These are phyloP conservation scores for Oxyteleia sp. DNA, from an alignment of 2,888 invertebrate species.

Conservation along the genomic window DNA sequence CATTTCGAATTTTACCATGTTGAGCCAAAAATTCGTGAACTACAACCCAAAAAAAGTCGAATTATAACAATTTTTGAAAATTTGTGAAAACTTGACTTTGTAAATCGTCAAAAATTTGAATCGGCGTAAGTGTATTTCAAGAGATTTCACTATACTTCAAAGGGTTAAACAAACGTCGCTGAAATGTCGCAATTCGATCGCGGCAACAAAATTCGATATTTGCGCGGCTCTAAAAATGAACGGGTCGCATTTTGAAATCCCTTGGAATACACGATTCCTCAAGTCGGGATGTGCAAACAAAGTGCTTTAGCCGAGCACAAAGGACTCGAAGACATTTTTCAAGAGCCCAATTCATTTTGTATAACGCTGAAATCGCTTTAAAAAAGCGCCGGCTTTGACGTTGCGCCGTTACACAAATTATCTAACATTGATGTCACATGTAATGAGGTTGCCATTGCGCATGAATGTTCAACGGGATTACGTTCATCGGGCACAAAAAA, in stretches of 20 bases:
- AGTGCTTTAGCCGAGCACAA: constrained; percentile 40
- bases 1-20: too few relatives aligned
- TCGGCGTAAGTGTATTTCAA: too few relatives aligned
- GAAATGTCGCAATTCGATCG: constrained; percentile 2
- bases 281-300: constrained; percentile 53
- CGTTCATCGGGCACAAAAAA: neutral
- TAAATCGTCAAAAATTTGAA: too few relatives aligned
- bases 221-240: constrained; percentile 31
- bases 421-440: constrained; percentile 44
- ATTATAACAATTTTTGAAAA: too few relatives aligned
- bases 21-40: too few relatives aligned
- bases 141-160: too few relatives aligned
- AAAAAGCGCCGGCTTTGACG: constrained; percentile 32
- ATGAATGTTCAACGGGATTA: constrained; percentile 13
- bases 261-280: constrained; percentile 18
- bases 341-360: constrained; percentile 47
- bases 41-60: too few relatives aligned
- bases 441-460: constrained; percentile 36
- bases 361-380: constrained; percentile 32
- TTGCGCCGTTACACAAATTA: constrained; percentile 44
- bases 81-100: too few relatives aligned
- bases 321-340: constrained; percentile 53
- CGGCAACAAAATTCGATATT: constrained; percentile 26
- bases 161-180: too few relatives aligned
- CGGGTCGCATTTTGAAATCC: constrained; percentile 18